Evolutionary conservation across 2,888 invertebrate genomes (phyloP), one percentile per base, ranked within the genome.

Genomic region (Hyposoter dolosus): DNA sequence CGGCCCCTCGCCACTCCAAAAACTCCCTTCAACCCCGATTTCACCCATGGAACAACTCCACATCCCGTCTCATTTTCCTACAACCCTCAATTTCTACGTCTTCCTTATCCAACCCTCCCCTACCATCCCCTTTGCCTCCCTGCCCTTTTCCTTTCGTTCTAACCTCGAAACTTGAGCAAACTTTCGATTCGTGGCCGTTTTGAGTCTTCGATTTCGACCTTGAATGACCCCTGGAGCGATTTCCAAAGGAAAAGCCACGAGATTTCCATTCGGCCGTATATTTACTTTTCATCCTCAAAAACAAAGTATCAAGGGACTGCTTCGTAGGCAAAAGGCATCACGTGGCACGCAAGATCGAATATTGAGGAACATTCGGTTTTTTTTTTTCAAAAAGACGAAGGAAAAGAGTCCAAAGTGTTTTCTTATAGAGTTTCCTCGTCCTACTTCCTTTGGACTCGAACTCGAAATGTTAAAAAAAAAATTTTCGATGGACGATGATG

Each of bases 31-130:
- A 35, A 43, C 23, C 53, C 17, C 53, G 23, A 40, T 56, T n/a
- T 47, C 50, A 40, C n/a, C 7, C 40, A 12, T 45, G 19, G 40
- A 43, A 71, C 50, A 32, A 23, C 60, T 40, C 23, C 23, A 28
- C n/a, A 32, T 50, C 23, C 50, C 65, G 10, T 45, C 32, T 65
- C n/a, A 45, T 69, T 65, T 47, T 50, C 71, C 60, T 53, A 23
- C 43, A 28, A 63, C 32, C 71, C 89, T 90, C 91, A 90, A 92
- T 89, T 92, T 91, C 91, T 92, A 91, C 91, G 91, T 91, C 84
- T 88, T 88, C 80, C 85, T 84, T 85, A 87, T 87, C 85, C 86
- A 32, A 68, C 66, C 53, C 17, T 43, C 45, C 17, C 40, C 19
- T 17, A 10, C 69, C 32, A 32, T n/a, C 12, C 63, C 3, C 28